Conservation (phyloP, 2,888 invertebrate genomes). For the Polyommatus iphigenia region DNA sequence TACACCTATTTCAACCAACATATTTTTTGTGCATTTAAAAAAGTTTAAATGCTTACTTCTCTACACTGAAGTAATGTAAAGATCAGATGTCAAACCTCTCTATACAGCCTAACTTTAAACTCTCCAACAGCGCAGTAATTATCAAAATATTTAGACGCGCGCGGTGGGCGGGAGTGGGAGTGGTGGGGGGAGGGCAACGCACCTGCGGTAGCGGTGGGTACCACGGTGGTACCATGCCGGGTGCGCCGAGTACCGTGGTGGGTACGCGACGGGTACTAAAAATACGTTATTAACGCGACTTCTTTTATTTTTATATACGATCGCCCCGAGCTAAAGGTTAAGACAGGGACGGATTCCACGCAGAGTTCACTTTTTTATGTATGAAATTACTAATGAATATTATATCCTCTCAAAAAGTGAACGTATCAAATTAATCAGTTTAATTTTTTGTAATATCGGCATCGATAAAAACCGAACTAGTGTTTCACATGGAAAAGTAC, state of each 20-base stretch:
- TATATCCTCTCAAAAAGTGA: no score
- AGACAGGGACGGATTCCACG: slow-evolving; percentile 56
- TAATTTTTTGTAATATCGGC: no score
- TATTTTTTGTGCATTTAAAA: no score
- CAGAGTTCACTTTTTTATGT: background rate
- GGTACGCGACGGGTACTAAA: slow-evolving; percentile 48
- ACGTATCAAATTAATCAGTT: no score
- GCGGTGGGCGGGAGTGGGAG: slow-evolving; percentile 1
- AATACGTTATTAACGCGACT: slow-evolving; percentile 74
- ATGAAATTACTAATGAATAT: background rate
- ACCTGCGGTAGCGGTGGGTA: slow-evolving; percentile 56
- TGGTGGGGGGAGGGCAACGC: slow-evolving; percentile 47
- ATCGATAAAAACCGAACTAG: no score
- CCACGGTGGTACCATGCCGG: slow-evolving; percentile 47
- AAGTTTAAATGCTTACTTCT: no score
- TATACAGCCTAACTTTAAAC: background rate
- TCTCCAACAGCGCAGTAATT: slow-evolving; percentile 20
- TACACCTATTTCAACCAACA: no score
- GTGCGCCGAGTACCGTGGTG: slow-evolving; percentile 56
- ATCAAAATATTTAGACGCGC: slow-evolving; percentile 32
- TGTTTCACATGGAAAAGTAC: no score
- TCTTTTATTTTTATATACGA: slow-evolving; percentile 76
- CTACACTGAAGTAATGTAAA: background rate
- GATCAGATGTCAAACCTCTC: background rate
- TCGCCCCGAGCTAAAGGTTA: slow-evolving; percentile 78